Percentiles rank a stretch among this genome's conserved stretches.
Evolutionary conservation across 2,797 vertebrate species (phyloP).

Genomic region (Notolabrus celidotus): DNA sequence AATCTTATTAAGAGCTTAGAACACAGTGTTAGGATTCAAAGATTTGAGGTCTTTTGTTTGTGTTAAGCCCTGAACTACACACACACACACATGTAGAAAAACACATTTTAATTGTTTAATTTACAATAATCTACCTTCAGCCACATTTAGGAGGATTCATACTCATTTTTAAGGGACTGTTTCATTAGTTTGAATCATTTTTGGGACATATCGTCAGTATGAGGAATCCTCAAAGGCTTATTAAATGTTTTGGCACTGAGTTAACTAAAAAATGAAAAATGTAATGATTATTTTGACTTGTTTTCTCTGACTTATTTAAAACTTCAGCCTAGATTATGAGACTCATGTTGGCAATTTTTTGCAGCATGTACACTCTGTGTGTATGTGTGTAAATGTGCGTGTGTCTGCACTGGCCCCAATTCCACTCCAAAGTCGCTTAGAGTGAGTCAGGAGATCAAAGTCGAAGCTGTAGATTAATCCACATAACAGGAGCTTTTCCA

Average conservation of each 20-base stretch:
- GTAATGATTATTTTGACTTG: slow-evolving; percentile 35
- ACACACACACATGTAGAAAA: not conserved
- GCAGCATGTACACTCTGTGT: slow-evolving; percentile 24
- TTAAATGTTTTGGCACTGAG: slow-evolving; percentile 5
- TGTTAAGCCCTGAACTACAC: slow-evolving; percentile 42
- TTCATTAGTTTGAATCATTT: slow-evolving; percentile 1
- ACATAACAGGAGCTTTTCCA: slow-evolving; percentile 86
- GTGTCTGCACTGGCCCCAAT: slow-evolving; percentile 34
- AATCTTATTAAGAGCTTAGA: slow-evolving; percentile 76
- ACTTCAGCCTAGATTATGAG: slow-evolving; percentile 46
- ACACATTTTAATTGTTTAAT: slow-evolving; percentile 40
- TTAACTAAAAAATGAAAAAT: not conserved
- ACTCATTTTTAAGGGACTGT: not conserved
- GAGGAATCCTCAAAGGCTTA: not conserved
- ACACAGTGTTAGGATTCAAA: slow-evolving; percentile 60
- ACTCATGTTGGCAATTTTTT: slow-evolving; percentile 42
- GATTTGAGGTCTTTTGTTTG: slow-evolving; percentile 59
- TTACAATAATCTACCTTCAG: no score
- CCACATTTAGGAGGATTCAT: slow-evolving; percentile 14
- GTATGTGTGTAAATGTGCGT: slow-evolving; percentile 24
- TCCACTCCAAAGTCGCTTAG: slow-evolving; percentile 79
- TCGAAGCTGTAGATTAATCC: slow-evolving; percentile 82
- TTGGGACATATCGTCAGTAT: slow-evolving; percentile 7
- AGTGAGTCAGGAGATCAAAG: slow-evolving; percentile 83
- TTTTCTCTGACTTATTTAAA: slow-evolving; percentile 24